These are phyloP conservation scores for Upupa epops DNA, from an alignment of 2,113 vertebrate genomes.

Conservation along the genomic window DNA sequence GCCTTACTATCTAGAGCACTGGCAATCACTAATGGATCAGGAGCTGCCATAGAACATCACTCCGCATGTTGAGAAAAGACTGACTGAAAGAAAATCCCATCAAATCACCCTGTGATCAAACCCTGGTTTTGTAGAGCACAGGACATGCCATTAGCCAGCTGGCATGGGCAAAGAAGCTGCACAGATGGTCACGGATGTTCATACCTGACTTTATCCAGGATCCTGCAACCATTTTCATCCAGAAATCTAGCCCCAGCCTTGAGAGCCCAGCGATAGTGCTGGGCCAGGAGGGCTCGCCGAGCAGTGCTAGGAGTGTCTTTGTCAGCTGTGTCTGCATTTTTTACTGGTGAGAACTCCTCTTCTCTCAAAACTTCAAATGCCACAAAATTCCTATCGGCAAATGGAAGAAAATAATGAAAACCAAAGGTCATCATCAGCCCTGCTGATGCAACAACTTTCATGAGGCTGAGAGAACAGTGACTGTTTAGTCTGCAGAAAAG, in stretches of 20 bases:
- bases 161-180: neutral
- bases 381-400: constrained; percentile 84
- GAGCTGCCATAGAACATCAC: neutral
- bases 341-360: constrained; percentile 93
- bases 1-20: neutral
- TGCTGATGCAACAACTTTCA: neutral
- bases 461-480: too few species aligned
- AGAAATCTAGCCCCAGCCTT: constrained; percentile 81
- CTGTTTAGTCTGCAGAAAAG: too few species aligned
- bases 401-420: neutral
- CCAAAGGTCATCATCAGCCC: neutral
- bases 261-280: constrained; percentile 88
- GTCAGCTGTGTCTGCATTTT: constrained; percentile 82
- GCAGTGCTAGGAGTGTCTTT: constrained; percentile 82
- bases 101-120: neutral
- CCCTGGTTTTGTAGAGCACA: neutral
- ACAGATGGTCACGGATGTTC: neutral
- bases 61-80: neutral
- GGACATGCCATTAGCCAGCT: neutral
- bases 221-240: constrained; percentile 64
- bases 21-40: neutral
- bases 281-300: constrained; percentile 81
- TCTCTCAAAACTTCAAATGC: constrained; percentile 88
- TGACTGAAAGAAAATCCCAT: neutral
- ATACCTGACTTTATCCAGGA: constrained; percentile 73